These are phyloP conservation scores for Papilio machaon DNA, from an alignment of 1,140 invertebrate genomes.

Conservation along the genomic window DNA sequence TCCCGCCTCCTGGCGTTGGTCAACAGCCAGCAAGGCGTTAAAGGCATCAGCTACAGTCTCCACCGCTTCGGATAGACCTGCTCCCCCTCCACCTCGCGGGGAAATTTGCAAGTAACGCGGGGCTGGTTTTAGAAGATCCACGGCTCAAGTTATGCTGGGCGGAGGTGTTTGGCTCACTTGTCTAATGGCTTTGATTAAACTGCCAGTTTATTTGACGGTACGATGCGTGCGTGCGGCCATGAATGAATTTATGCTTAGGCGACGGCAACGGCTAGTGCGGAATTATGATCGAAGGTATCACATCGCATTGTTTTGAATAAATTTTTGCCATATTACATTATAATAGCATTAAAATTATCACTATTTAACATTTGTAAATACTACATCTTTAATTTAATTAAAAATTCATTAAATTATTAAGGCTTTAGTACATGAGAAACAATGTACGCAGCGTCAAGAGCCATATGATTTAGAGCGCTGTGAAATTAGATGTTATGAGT, in stretches of 20 bases:
- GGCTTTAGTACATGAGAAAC: too few species aligned
- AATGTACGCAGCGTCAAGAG: too few species aligned
- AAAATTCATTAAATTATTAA: neutral
- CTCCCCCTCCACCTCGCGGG: slow-evolving; percentile 46
- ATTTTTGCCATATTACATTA: slow-evolving; percentile 23
- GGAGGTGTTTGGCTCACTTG: slow-evolving; percentile 79
- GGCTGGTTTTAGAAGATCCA: slow-evolving; percentile 51
- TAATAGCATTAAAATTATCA: too few species aligned
- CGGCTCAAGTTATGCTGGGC: slow-evolving; percentile 60
- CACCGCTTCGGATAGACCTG: slow-evolving; percentile 62
- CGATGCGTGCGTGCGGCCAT: slow-evolving; percentile 77
- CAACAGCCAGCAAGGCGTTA: slow-evolving; percentile 80
- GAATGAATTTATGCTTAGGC: slow-evolving; percentile 80
- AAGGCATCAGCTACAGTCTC: slow-evolving; percentile 78
- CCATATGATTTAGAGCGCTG: too few species aligned
- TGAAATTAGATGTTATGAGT: too few species aligned
- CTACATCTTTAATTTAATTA: neutral
- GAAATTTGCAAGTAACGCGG: slow-evolving; percentile 49
- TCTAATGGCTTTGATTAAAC: slow-evolving; percentile 82
- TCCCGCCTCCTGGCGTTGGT: slow-evolving; percentile 78
- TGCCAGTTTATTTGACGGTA: slow-evolving; percentile 82
- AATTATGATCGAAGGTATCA: slow-evolving; percentile 67
- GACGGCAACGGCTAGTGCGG: slow-evolving; percentile 60
- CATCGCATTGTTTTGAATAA: neutral
- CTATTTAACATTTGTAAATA: neutral